These are phyloP conservation scores for Drosophila rufa DNA, from an alignment of 1,140 invertebrate genomes.

Conservation along the genomic window DNA sequence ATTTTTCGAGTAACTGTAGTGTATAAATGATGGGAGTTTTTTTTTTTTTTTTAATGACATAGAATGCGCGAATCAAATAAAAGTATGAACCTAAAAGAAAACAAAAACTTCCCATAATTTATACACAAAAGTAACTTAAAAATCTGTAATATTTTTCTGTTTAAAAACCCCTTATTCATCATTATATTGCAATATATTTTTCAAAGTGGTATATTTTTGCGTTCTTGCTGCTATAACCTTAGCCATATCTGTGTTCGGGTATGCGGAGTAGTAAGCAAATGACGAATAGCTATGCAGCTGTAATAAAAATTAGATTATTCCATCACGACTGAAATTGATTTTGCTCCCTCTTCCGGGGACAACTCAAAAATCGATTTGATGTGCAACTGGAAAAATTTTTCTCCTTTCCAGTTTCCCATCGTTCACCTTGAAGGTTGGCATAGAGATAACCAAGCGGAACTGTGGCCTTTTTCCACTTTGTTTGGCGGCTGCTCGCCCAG, in stretches of 20 bases:
- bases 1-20: too few species aligned
- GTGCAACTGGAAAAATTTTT: slow-evolving; percentile 7
- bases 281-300: slow-evolving; percentile 40
- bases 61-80: too few species aligned
- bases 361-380: slow-evolving; percentile 28
- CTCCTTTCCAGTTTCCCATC: slow-evolving; percentile 9
- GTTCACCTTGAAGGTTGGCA: slow-evolving; percentile 23
- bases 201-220: too few species aligned
- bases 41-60: too few species aligned
- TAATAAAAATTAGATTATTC: slow-evolving; percentile 55
- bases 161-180: too few species aligned
- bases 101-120: too few species aligned
- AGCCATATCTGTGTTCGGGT: not conserved
- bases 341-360: not conserved
- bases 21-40: too few species aligned
- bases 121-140: too few species aligned
- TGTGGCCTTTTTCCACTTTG: slow-evolving; percentile 48
- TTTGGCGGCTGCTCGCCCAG: slow-evolving; percentile 33
- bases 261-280: slow-evolving; percentile 24
- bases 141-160: too few species aligned
- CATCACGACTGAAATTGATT: slow-evolving; percentile 29
- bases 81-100: too few species aligned
- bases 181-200: not conserved
- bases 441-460: slow-evolving; percentile 40
- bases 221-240: not conserved